Conservation (phyloP, 1,140 invertebrate genomes). For the Berghia stephanieae region DNA sequence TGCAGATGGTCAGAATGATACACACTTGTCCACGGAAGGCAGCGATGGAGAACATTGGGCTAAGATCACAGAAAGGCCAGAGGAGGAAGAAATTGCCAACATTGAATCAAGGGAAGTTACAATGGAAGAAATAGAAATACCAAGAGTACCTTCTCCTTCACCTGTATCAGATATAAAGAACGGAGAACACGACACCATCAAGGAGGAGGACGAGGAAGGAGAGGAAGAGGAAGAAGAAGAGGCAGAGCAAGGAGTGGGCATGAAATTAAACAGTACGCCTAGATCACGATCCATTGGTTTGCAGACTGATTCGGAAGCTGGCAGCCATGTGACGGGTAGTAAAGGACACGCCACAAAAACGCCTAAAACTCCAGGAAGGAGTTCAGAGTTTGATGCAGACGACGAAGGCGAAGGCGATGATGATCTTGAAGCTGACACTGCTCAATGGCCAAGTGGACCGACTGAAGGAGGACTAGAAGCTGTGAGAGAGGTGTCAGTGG, state of each 20-base stretch:
- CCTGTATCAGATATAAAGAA: neutral
- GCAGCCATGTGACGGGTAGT: slow-evolving; percentile 13
- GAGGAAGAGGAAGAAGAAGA: neutral
- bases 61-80: slow-evolving; percentile 24
- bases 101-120: slow-evolving; percentile 28
- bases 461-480: neutral
- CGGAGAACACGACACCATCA: neutral
- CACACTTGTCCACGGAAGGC: too few relatives aligned
- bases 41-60: slow-evolving; percentile 25
- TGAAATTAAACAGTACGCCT: neutral
- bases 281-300: slow-evolving; percentile 21
- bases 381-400: neutral
- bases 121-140: neutral
- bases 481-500: slow-evolving; percentile 1
- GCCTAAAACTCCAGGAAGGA: neutral
- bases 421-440: neutral
- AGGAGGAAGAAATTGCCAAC: slow-evolving; percentile 25
- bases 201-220: slow-evolving; percentile 16
- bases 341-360: neutral
- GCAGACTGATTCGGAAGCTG: slow-evolving; percentile 28
- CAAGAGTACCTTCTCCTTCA: neutral
- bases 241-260: neutral
- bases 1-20: too few relatives aligned
- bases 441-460: neutral
- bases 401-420: slow-evolving; percentile 5